Percentiles rank a stretch among this genome's conserved stretches.
phyloP scores from a whole-genome alignment of 2,113 vertebrate genomes.

The Pundamilia nyererei region DNA sequence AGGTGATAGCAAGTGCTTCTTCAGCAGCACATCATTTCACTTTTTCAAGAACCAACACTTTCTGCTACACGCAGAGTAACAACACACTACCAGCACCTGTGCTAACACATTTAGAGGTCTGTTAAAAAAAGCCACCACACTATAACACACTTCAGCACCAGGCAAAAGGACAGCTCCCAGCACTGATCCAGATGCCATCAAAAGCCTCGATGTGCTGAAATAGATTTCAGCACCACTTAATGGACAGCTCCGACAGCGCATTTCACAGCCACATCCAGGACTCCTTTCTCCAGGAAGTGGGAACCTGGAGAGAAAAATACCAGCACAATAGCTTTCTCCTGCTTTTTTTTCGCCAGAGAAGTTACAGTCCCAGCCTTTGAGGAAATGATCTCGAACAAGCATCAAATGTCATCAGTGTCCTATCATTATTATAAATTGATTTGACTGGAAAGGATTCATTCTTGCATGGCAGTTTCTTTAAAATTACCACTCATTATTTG shows the following conservation, averaged over 20 bases:
- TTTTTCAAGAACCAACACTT: not conserved
- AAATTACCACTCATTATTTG: not conserved
- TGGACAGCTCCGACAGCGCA: conserved; percentile 38
- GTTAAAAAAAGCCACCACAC: not conserved
- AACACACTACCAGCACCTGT: not conserved
- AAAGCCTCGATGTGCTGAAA: conserved; percentile 8
- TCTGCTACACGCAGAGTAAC: not conserved
- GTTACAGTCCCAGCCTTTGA: not conserved
- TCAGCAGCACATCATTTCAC: not conserved
- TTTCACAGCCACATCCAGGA: not conserved
- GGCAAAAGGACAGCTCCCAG: not conserved
- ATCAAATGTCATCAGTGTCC: not conserved
- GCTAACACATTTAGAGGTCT: not conserved
- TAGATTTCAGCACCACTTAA: conserved; percentile 50
- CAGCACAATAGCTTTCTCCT: not conserved
- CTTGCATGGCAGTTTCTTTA: not conserved
- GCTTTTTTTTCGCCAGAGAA: not conserved
- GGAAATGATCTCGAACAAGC: not conserved
- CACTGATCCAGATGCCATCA: conserved; percentile 4
- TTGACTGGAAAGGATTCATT: not conserved
- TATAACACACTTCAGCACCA: conserved; percentile 3
- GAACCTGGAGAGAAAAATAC: not conserved
- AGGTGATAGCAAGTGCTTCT: not conserved
- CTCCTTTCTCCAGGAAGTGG: not conserved
- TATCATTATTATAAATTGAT: not conserved